Base-by-base conservation (phyloP, 2,797 vertebrate genomes). In the Lates japonicus region DNA sequence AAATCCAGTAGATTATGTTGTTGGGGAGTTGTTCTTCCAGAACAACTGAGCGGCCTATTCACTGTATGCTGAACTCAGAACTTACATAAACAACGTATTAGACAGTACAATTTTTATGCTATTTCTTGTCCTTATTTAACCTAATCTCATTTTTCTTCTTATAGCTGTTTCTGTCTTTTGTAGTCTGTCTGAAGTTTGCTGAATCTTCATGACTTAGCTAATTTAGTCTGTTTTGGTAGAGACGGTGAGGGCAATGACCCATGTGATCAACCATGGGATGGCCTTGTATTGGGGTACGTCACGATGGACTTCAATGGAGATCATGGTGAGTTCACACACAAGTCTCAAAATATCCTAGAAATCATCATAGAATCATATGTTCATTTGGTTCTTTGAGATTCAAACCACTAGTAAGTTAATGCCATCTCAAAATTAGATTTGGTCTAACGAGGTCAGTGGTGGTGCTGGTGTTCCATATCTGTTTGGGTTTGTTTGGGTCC, bases 241-340 rank as follows among this genome's bases (percentile, higher is more conserved):
- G 93, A 99, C 98, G 0, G 98, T 99, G 57, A 95, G 98, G 61
- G 98, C 98, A 46, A 99, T 99, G 98, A 99, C 97, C 65, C 97
- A 99, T 29, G 98, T 99, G 88, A 99, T 99, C 92, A 99, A 99
- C 93, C 98, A 99, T 80, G 98, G 98, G 71, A 99, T 99, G 98
- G 97, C 98, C 74, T 99, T 99, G 98, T 99, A 99, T 95, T 99
- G 98, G 98, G 98, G 98, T 22, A 99, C 98, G 0, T 99, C 98
- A 0, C 98, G 98, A 82, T 99, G 98, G 98, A 99, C 98, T 86
- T 97, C 98, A 12, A 99, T 99, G 98, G 98, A 99, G 92, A 99
- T 99, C 87, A 99, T 99, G 98, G 98, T 99, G 95, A 90, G 92
- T 58, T 69, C 25, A 33, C 9, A 19, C n/a, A 25, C 2, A 11